Base-by-base conservation (phyloP, 37 sponge, comb jelly and placozoan species). In the Amphimedon queenslandica region DNA sequence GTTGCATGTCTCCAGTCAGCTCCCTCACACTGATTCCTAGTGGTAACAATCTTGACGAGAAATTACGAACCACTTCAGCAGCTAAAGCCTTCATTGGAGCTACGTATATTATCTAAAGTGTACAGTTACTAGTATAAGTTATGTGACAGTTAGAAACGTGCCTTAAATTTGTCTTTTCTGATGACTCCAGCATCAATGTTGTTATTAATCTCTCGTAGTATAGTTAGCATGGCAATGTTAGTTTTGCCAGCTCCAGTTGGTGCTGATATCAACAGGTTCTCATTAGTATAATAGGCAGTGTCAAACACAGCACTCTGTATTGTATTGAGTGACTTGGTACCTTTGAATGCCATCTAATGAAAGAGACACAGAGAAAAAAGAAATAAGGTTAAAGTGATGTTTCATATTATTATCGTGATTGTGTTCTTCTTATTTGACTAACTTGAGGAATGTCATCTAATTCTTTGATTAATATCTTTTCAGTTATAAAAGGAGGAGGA, bases 221-320 rank as follows among this genome's bases (percentile, higher is more conserved):
- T 82, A 8, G 99, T 75, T 63, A 98, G 58, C 85, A 98, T 82
- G 72, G 99, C 99, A 42, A 98, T 89, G 89, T 98, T 98, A 42
- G 99, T 98, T 82, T 98, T 98, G 4, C 99, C 99, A 0, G 99
- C 93, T n/a, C 99, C 99, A 37, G 99, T 98, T 0, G 99, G 99
- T 18, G 99, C 99, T 43, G 84, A 86, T 4, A 98, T 88, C 32
- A 98, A 84, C 16, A 98, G 90, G 47, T 98, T 98, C 77, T 98
- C 93, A 38, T 89, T 98, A 60, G 90, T 87, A 55, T 89, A 40
- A 77, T 92, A 98, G 4, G 95, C 99, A 2, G 84, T 69, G 23
- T 93, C 82, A 61, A 88, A 98, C 55, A 89, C 93, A 16, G 83
- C 40, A 8, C 90, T 80, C 82, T 98, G 99, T 33, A 98, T 92